Base-by-base conservation (phyloP, 2,888 invertebrate genomes). In the Teleogryllus oceanicus region DNA sequence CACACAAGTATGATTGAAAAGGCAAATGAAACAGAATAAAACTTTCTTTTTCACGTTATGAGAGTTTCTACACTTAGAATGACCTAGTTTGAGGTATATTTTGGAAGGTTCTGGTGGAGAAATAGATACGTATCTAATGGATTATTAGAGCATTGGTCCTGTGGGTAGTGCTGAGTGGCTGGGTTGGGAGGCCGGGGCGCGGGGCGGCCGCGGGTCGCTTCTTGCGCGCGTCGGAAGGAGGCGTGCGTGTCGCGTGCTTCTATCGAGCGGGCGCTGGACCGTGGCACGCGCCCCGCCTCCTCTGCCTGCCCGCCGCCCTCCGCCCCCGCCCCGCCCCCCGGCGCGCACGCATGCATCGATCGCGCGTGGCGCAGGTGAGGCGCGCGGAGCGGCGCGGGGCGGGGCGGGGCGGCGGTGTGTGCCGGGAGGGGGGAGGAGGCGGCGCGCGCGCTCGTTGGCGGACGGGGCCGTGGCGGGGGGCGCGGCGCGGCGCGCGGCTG, bases 301-400 rank as follows among this genome's bases (percentile, higher is more conserved):
- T 62, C 2, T 62, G 16, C 18, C 62, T 62, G 16, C 11, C 62
- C 62, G n/a, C 4, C 16, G 51, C 16, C 16, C 62, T 62, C 62
- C 62, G 4, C n/a, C 4, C 10, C 62, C 62, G 4, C 13, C n/a
- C 10, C 62, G 16, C 13, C 62, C 62, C 62, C 16, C 62, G 1
- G 5, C 62, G 62, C 62, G 62, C 62, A 62, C 62, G 62, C 62
- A n/a, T n/a, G 62, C 62, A 62, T 62, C 62, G 62, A 62, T 62
- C 62, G 62, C 16, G 62, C 62, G 62, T 62, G 62, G 62, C 62
- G 62, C 62, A n/a, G 62, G 62, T 13, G 62, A 13, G 62, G 62
- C 62, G 10, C n/a, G 62, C 16, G 62, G 62, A 62, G 8, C 4
- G n/a, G 62, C 16, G 62, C 62, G 62, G 13, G 62, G 62, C 13